Percentiles rank a stretch among this genome's conserved stretches.
Evolutionary conservation across 2,797 vertebrate genomes (phyloP).

Genomic region (Borostomias antarcticus): DNA sequence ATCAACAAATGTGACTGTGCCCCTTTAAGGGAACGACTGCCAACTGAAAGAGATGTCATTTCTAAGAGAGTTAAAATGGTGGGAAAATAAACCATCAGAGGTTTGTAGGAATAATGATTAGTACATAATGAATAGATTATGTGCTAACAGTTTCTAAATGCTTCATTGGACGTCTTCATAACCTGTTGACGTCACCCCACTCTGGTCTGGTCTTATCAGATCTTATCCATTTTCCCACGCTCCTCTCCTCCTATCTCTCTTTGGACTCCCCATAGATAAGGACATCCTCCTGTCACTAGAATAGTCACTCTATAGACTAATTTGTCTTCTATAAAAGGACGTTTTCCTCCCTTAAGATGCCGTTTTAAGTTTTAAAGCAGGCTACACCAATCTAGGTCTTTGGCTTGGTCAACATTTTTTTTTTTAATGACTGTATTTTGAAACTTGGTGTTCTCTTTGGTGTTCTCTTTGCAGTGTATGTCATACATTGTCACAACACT

Average conservation of each 20-base stretch:
- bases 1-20: too few relatives aligned
- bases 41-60: too few relatives aligned
- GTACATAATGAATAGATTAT: too few relatives aligned
- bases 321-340: not conserved
- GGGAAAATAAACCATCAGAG: too few relatives aligned
- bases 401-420: not conserved
- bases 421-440: not conserved
- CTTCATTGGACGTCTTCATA: too few relatives aligned
- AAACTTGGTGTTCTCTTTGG: not conserved
- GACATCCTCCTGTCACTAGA: not conserved
- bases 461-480: not conserved
- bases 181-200: too few relatives aligned
- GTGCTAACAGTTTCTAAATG: too few relatives aligned
- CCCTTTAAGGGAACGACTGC: too few relatives aligned
- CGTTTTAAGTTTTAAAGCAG: not conserved
- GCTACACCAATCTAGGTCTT: not conserved
- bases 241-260: constrained; percentile 11
- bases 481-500: not conserved
- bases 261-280: constrained; percentile 4
- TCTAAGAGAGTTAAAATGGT: too few relatives aligned
- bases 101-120: too few relatives aligned
- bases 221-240: constrained; percentile 25
- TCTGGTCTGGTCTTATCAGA: constrained; percentile 16
- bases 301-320: not conserved
- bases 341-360: not conserved